phyloP scores from a whole-genome alignment of 2,888 invertebrate species.

The Lepidochrysops patricia region DNA sequence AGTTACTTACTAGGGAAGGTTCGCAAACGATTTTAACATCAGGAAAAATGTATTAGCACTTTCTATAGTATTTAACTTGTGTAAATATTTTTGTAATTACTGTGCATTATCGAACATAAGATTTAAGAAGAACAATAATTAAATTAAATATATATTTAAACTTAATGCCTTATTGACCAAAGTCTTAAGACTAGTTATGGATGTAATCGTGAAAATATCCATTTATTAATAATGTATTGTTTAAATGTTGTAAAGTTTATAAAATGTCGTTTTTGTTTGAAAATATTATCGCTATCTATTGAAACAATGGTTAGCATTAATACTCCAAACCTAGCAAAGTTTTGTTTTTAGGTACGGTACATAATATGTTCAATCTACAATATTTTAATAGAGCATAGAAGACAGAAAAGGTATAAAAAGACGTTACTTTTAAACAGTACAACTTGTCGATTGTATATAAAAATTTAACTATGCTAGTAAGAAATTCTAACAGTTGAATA shows the following conservation, averaged over 20 bases:
- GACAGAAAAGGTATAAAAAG: too few species aligned
- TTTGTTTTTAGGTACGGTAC: neutral
- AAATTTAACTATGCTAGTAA: neutral
- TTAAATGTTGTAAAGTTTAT: slow-evolving; percentile 70
- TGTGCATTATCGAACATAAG: slow-evolving; percentile 59
- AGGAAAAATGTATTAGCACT: slow-evolving; percentile 10
- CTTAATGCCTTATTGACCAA: slow-evolving; percentile 76
- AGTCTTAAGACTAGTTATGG: slow-evolving; percentile 73
- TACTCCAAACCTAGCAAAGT: neutral
- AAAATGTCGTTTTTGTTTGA: slow-evolving; percentile 51
- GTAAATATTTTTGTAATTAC: slow-evolving; percentile 64
- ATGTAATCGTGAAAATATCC: slow-evolving; percentile 54
- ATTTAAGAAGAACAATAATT: slow-evolving; percentile 71
- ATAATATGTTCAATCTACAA: neutral
- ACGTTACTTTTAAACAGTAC: too few species aligned
- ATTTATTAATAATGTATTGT: slow-evolving; percentile 59
- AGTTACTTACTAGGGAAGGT: slow-evolving; percentile 10
- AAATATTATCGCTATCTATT: slow-evolving; percentile 57
- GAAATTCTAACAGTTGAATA: neutral
- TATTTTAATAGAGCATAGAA: neutral
- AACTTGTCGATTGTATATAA: neutral
- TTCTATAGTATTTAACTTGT: slow-evolving; percentile 25
- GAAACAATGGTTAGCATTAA: slow-evolving; percentile 22
- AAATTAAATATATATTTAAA: slow-evolving; percentile 69
- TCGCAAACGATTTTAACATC: too few species aligned